Evolutionary conservation across 2,113 vertebrate genomes (phyloP).

Genomic region (Mixornis gularis): DNA sequence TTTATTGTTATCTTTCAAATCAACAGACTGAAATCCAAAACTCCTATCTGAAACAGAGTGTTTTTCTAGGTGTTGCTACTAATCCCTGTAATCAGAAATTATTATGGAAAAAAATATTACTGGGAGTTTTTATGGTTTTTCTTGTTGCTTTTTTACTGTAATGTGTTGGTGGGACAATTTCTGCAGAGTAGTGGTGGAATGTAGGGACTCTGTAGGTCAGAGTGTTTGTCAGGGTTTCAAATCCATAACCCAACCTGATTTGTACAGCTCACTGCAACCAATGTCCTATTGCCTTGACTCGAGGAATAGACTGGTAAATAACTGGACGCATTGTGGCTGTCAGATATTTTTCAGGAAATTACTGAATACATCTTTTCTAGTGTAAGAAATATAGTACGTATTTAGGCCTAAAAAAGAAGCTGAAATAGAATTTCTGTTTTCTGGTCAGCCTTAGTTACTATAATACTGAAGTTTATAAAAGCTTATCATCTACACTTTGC

Average conservation of each 20-base stretch:
- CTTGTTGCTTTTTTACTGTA: background rate
- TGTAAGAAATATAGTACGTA: background rate
- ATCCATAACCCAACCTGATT: background rate
- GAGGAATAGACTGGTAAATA: background rate
- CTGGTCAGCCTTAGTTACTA: background rate
- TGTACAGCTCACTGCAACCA: background rate
- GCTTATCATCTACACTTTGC: background rate
- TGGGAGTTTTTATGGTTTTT: background rate
- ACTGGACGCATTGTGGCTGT: too few species aligned
- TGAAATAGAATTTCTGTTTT: background rate
- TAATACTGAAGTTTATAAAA: background rate
- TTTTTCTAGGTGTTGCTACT: background rate
- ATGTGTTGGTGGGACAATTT: background rate
- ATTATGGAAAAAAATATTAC: background rate
- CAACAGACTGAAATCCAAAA: background rate
- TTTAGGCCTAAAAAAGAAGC: background rate
- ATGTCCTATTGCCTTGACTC: background rate
- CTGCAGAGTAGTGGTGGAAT: background rate
- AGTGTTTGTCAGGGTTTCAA: background rate
- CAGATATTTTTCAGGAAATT: background rate
- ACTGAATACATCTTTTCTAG: background rate
- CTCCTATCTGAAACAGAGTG: background rate
- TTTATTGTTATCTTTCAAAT: background rate
- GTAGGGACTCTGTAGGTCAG: background rate
- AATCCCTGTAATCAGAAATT: background rate